Conservation (phyloP, 2,113 vertebrate species). For the Anolis sagrei region DNA sequence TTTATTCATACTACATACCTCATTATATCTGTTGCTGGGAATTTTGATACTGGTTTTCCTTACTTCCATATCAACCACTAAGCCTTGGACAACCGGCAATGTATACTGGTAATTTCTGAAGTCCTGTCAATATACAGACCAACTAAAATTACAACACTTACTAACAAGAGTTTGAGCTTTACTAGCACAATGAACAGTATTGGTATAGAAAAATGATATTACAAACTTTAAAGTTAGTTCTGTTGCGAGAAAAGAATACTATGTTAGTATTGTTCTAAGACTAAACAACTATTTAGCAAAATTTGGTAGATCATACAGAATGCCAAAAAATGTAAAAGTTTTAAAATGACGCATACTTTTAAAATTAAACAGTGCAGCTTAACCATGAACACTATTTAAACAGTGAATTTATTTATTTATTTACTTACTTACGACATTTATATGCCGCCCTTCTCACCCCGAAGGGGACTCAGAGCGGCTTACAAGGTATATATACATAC, state of each 20-base stretch:
- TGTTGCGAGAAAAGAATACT: not conserved
- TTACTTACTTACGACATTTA: too few relatives aligned
- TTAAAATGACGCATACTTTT: not conserved
- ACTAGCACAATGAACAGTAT: not conserved
- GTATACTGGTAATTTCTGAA: conserved; percentile 99
- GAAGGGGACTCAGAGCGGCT: too few relatives aligned
- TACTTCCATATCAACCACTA: conserved; percentile 98
- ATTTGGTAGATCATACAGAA: too few relatives aligned
- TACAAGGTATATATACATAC: too few relatives aligned
- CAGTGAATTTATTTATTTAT: too few relatives aligned
- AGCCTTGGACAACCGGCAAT: conserved; percentile 91
- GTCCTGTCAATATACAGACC: conserved; percentile 80
- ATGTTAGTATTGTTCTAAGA: too few relatives aligned
- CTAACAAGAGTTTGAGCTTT: not conserved
- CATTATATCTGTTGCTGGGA: conserved; percentile 97
- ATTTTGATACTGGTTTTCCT: conserved; percentile 97
- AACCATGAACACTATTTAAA: too few relatives aligned
- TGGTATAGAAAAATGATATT: not conserved
- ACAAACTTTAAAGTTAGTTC: not conserved
- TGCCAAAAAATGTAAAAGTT: not conserved
- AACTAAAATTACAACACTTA: conserved; percentile 48
- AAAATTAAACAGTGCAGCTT: too few relatives aligned
- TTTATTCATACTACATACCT: conserved; percentile 78
- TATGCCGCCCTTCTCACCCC: too few relatives aligned
- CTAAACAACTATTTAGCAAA: too few relatives aligned